Conservation (phyloP, 2,888 invertebrate species). For the Megastigmus dorsalis region DNA sequence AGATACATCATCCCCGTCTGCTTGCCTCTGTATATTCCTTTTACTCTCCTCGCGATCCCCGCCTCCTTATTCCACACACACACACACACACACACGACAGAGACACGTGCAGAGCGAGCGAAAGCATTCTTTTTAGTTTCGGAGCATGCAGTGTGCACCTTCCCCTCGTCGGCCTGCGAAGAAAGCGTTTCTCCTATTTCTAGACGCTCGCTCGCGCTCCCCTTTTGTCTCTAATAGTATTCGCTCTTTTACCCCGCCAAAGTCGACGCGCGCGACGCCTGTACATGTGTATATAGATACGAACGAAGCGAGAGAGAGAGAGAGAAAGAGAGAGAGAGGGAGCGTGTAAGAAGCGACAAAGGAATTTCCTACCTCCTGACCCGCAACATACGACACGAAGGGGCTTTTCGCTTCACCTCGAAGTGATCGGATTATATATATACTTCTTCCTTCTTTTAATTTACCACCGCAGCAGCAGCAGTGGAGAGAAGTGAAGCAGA, state of each 20-base stretch:
- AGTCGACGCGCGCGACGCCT: not conserved
- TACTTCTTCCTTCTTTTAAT: not conserved
- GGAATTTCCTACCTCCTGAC: constrained; percentile 11
- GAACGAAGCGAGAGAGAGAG: not conserved
- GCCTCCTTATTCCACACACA: not conserved
- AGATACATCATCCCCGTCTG: too few species aligned
- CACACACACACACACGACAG: not conserved
- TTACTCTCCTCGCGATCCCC: too few species aligned
- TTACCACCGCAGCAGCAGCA: too few species aligned
- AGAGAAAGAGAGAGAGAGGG: not conserved
- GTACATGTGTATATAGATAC: too few species aligned
- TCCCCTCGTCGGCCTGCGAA: constrained; percentile 21
- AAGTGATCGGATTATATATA: constrained; percentile 18
- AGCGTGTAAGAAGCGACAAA: constrained; percentile 18
- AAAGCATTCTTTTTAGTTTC: not conserved
- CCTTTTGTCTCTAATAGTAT: constrained; percentile 42
- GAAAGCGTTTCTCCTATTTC: constrained; percentile 52
- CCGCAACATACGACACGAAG: not conserved
- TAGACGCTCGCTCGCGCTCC: constrained; percentile 26
- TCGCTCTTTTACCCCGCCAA: constrained; percentile 10
- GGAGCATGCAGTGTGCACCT: too few species aligned
- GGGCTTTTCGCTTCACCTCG: constrained; percentile 1
- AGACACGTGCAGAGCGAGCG: not conserved
- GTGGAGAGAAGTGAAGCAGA: too few species aligned
- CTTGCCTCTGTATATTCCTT: too few species aligned